These are phyloP conservation scores for Drosophila picticornis DNA, from an alignment of 2,888 invertebrate genomes.

Conservation along the genomic window DNA sequence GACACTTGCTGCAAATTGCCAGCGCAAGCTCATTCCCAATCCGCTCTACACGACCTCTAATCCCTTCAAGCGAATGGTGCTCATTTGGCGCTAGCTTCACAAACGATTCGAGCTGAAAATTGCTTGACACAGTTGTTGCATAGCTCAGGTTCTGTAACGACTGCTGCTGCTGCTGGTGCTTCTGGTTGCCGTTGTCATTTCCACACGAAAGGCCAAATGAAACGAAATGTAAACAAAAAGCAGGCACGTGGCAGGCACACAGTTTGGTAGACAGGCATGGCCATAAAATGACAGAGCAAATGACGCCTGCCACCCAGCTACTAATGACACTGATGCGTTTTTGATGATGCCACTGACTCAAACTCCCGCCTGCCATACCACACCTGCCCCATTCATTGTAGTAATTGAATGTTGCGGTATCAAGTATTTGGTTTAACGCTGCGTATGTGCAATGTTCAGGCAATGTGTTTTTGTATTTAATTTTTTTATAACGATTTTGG, in stretches of 20 bases:
- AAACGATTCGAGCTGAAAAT: constrained; percentile 78
- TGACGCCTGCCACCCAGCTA: constrained; percentile 25
- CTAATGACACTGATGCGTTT: constrained; percentile 80
- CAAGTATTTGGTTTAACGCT: constrained; percentile 25
- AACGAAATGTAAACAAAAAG: constrained; percentile 74
- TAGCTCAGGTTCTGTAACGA: constrained; percentile 18
- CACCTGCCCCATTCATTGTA: constrained; percentile 5
- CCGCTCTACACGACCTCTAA: constrained; percentile 2
- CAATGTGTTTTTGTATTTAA: constrained; percentile 40
- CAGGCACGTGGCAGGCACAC: constrained; percentile 44
- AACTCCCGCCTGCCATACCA: constrained; percentile 16
- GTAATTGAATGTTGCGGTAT: constrained; percentile 68
- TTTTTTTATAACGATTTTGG: not conserved
- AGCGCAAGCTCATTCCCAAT: not conserved
- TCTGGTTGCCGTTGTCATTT: constrained; percentile 60
- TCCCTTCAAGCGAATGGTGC: constrained; percentile 11
- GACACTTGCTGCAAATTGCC: constrained; percentile 74
- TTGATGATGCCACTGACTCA: constrained; percentile 74
- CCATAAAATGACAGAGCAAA: constrained; percentile 76
- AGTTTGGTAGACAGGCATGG: constrained; percentile 38
- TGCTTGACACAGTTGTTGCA: constrained; percentile 76
- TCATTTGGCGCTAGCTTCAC: constrained; percentile 52
- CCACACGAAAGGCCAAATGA: constrained; percentile 55
- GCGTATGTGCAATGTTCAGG: constrained; percentile 76
- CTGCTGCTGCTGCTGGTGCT: constrained; percentile 3